These are phyloP conservation scores for Andrena haemorrhoa DNA, from an alignment of 2,888 invertebrate species.

Conservation along the genomic window DNA sequence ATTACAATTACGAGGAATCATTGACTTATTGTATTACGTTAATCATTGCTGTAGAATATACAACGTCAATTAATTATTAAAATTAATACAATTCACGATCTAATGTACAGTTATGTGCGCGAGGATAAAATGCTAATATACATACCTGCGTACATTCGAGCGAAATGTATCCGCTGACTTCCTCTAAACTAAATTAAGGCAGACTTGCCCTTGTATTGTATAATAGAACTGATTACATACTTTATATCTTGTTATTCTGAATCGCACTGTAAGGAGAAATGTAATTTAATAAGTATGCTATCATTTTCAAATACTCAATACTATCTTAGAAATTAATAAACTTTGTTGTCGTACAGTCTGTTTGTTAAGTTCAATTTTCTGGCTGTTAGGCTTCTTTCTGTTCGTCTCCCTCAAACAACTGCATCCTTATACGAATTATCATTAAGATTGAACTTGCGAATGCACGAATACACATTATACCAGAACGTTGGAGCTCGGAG, in stretches of 20 bases:
- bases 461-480: too few relatives aligned
- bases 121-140: conserved; percentile 17
- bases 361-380: conserved; percentile 25
- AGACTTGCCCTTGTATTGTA: conserved; percentile 11
- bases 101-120: conserved; percentile 6
- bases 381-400: neutral
- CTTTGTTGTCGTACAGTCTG: conserved; percentile 31
- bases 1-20: conserved; percentile 23
- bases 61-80: conserved; percentile 36
- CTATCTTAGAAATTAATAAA: conserved; percentile 56
- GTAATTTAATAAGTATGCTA: conserved; percentile 49
- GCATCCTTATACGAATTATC: too few relatives aligned
- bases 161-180: neutral
- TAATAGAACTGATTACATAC: conserved; percentile 24
- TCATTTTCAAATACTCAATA: conserved; percentile 58
- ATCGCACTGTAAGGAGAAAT: conserved; percentile 19
- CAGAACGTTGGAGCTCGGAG: too few relatives aligned
- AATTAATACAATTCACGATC: conserved; percentile 10
- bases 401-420: too few relatives aligned
- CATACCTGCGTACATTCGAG: conserved; percentile 18
- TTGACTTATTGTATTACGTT: conserved; percentile 36
- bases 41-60: conserved; percentile 64
- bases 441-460: too few relatives aligned
- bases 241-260: conserved; percentile 45
- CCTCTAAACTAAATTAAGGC: neutral